Percentiles rank a stretch among this genome's conserved stretches.
These are phyloP conservation scores for Podarcis raffonei DNA, from an alignment of 2,113 vertebrate genomes.

Conservation along the genomic window DNA sequence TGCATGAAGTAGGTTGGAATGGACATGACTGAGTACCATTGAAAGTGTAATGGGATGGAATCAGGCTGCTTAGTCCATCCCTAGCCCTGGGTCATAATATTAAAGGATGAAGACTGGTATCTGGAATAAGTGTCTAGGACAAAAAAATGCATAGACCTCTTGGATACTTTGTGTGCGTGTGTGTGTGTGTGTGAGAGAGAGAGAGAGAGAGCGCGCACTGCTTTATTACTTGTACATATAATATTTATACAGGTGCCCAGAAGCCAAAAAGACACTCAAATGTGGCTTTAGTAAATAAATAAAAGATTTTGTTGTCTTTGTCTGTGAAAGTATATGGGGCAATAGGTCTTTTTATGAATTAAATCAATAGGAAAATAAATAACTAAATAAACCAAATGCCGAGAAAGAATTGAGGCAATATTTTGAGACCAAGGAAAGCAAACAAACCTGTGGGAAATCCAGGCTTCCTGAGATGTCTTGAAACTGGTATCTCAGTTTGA, in stretches of 20 bases:
- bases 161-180: not conserved
- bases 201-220: no score
- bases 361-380: slow-evolving; percentile 2
- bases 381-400: slow-evolving; percentile 33
- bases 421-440: not conserved
- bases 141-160: not conserved
- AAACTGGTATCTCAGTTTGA: not conserved
- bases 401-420: slow-evolving; percentile 14
- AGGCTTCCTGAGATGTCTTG: slow-evolving; percentile 11
- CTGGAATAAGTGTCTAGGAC: not conserved
- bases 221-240: not conserved
- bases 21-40: no score
- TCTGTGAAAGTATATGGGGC: not conserved
- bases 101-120: not conserved
- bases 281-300: not conserved
- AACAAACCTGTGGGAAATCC: not conserved
- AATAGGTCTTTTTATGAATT: not conserved
- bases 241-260: not conserved
- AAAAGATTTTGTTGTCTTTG: rapidly evolving
- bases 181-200: not conserved
- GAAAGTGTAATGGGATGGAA: no score
- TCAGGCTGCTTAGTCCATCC: no score
- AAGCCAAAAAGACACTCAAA: not conserved
- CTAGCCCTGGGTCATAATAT: not conserved
- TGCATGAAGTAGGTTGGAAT: no score